phyloP scores from a whole-genome alignment of 2,888 invertebrate genomes.

The Pantelozetes paolii region DNA sequence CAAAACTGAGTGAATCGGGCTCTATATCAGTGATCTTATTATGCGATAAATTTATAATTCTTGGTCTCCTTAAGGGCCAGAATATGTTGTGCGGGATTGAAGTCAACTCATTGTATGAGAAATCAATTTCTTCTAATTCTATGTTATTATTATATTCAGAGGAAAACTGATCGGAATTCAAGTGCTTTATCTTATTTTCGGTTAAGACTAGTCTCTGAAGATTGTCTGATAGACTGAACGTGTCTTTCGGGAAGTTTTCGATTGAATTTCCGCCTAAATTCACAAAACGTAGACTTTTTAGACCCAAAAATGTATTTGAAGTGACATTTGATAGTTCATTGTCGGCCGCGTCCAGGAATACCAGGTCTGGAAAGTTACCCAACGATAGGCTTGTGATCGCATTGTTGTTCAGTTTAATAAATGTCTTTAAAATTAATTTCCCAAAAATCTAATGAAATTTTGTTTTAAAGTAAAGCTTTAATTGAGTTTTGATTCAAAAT shows the following conservation, averaged over 20 bases:
- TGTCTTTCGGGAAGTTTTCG: conserved; percentile 22
- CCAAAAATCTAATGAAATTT: conserved; percentile 22
- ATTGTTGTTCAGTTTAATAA: conserved; percentile 22
- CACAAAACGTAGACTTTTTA: conserved; percentile 14
- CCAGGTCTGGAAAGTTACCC: conserved; percentile 32
- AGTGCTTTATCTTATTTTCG: conserved; percentile 21
- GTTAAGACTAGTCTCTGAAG: conserved; percentile 32
- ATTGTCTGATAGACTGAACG: conserved; percentile 9
- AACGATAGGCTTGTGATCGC: conserved; percentile 25
- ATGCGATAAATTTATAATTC: conserved; percentile 27
- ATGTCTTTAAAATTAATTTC: neutral
- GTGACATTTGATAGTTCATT: conserved; percentile 12
- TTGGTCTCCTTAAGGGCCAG: conserved; percentile 27
- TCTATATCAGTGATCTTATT: conserved; percentile 1
- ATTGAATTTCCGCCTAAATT: conserved; percentile 20
- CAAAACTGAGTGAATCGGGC: conserved; percentile 19
- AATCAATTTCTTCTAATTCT: conserved; percentile 19
- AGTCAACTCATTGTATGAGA: conserved; percentile 21
- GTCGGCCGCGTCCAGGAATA: conserved; percentile 25
- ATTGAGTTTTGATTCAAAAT: neutral
- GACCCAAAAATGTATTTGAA: conserved; percentile 19
- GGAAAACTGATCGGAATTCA: conserved; percentile 29
- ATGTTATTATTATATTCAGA: conserved; percentile 39
- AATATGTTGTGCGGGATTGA: conserved; percentile 28
- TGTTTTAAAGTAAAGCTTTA: neutral